phyloP scores from a whole-genome alignment of 2,888 invertebrate species.

The Lathronympha strigana region DNA sequence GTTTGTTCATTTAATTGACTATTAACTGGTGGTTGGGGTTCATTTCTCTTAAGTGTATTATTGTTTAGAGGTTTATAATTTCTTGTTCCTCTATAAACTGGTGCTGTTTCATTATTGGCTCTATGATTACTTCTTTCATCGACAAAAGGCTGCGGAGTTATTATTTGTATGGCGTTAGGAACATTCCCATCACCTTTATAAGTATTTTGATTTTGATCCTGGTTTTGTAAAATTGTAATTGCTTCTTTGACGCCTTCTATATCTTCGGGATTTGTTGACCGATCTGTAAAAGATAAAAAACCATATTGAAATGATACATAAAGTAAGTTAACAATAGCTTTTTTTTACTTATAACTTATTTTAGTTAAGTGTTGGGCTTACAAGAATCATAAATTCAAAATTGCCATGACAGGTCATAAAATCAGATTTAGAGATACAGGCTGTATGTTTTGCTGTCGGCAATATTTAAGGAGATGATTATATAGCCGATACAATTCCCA shows the following conservation, averaged over 20 bases:
- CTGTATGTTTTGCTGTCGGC: too few species aligned
- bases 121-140: conserved; percentile 69
- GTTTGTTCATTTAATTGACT: conserved; percentile 46
- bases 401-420: too few species aligned
- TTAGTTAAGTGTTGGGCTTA: too few species aligned
- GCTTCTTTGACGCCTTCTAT: conserved; percentile 75
- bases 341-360: too few species aligned
- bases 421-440: too few species aligned
- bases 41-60: conserved; percentile 50
- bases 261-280: conserved; percentile 68
- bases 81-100: conserved; percentile 71
- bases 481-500: too few species aligned
- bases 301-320: not conserved
- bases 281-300: conserved; percentile 54
- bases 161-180: conserved; percentile 58
- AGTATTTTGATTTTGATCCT: conserved; percentile 55
- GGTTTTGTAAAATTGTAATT: conserved; percentile 73
- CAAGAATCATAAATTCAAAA: too few species aligned
- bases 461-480: too few species aligned
- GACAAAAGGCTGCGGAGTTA: conserved; percentile 68
- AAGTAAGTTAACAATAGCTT: too few species aligned
- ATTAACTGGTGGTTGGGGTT: conserved; percentile 47
- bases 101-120: conserved; percentile 59
- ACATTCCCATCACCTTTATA: conserved; percentile 46
- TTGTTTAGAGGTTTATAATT: conserved; percentile 56